Evolutionary conservation across 2,797 vertebrate species (phyloP).

Genomic region (Salmo trutta): DNA sequence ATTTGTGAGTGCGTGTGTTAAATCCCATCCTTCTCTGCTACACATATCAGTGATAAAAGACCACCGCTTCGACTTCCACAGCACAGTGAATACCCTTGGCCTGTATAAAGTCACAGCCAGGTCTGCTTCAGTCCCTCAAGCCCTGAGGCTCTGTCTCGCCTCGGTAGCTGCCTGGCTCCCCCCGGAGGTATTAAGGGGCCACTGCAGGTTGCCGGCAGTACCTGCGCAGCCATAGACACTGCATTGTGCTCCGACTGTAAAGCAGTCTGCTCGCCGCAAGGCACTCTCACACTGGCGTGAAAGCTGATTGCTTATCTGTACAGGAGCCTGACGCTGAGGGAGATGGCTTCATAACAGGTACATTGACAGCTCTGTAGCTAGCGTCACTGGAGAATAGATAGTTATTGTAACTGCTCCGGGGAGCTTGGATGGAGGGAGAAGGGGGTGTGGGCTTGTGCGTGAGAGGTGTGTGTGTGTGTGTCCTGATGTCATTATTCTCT

Average conservation of each 20-base stretch:
- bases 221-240: slow-evolving; percentile 61
- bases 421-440: slow-evolving; percentile 10
- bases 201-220: slow-evolving; percentile 67
- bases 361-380: slow-evolving; percentile 51
- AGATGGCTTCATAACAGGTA: slow-evolving; percentile 59
- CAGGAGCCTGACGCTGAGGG: slow-evolving; percentile 40
- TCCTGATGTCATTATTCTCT: slow-evolving; percentile 2
- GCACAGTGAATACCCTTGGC: not conserved
- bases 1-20: not conserved
- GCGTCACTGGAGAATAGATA: slow-evolving; percentile 15
- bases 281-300: slow-evolving; percentile 32
- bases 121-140: not conserved
- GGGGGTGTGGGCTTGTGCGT: slow-evolving; percentile 5
- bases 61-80: not conserved
- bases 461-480: slow-evolving; percentile 3
- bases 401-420: slow-evolving; percentile 25
- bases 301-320: slow-evolving; percentile 23
- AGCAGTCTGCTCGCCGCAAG: slow-evolving; percentile 52
- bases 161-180: slow-evolving; percentile 68
- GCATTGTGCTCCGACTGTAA: slow-evolving; percentile 55
- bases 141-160: slow-evolving; percentile 20
- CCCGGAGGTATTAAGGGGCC: slow-evolving; percentile 68
- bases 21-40: not conserved
- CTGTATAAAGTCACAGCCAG: not conserved
- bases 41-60: not conserved